Percentiles rank a stretch among this genome's conserved stretches.
These are phyloP conservation scores for Prosapia bicincta DNA, from an alignment of 2,888 invertebrate species.

Conservation along the genomic window DNA sequence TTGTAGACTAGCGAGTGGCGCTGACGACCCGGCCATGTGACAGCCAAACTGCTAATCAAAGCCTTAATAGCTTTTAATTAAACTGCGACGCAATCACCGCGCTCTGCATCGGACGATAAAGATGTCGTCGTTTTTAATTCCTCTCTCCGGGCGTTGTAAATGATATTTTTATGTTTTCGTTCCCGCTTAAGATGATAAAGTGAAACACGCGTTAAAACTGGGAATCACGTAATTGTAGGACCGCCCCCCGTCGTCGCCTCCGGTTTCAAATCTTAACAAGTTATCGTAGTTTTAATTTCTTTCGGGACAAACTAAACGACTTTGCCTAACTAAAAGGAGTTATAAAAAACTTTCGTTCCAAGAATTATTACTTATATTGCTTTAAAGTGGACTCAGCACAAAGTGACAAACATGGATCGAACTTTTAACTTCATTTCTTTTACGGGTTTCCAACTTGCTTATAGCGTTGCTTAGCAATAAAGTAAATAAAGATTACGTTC, in stretches of 20 bases:
- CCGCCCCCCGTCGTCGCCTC: no score
- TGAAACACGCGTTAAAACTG: constrained; percentile 10
- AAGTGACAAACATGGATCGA: neutral
- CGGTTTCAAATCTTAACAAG: constrained; percentile 15
- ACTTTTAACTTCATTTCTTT: no score
- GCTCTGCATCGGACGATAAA: constrained; percentile 19
- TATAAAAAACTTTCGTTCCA: neutral
- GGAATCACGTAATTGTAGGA: constrained; percentile 13
- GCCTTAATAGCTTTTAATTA: constrained; percentile 32
- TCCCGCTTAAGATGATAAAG: constrained; percentile 19
- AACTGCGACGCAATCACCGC: constrained; percentile 19
- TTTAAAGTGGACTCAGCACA: neutral
- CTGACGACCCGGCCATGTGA: constrained; percentile 15
- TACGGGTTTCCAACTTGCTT: no score
- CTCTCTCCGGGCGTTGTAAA: constrained; percentile 16
- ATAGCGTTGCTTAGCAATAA: no score
- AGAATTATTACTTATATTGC: neutral
- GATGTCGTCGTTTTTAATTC: constrained; percentile 28
- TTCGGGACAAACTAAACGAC: neutral
- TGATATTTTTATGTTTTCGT: constrained; percentile 23
- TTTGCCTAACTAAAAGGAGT: neutral
- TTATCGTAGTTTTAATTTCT: constrained; percentile 3
- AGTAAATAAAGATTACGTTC: no score
- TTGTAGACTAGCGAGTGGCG: neutral
- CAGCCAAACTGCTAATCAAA: constrained; percentile 28